Evolutionary conservation across 2,888 invertebrate species (phyloP).

Genomic region (Tanaodytes sp.): DNA sequence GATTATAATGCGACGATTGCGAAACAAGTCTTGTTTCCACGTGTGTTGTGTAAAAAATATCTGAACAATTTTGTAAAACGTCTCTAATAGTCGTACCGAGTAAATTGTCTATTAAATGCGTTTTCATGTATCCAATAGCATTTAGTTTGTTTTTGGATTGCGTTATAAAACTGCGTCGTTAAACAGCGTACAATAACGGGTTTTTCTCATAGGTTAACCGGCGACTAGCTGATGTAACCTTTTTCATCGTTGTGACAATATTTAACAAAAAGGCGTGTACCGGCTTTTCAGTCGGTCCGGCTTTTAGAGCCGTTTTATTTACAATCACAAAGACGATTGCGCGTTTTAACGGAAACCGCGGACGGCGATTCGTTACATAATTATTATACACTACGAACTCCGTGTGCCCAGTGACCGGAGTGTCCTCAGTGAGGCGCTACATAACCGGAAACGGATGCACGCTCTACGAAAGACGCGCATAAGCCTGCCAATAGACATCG

Average conservation of each 20-base stretch:
- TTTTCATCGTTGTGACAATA: conserved; percentile 30
- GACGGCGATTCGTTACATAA: conserved; percentile 59
- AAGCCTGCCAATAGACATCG: conserved; percentile 46
- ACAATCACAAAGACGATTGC: conserved; percentile 46
- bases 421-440: conserved; percentile 61
- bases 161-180: background rate
- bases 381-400: conserved; percentile 56
- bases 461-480: conserved; percentile 68
- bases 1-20: too few relatives aligned
- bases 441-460: conserved; percentile 71
- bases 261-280: conserved; percentile 36
- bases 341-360: conserved; percentile 50
- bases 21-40: too few relatives aligned
- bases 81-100: too few relatives aligned
- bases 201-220: background rate
- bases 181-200: conserved; percentile 9
- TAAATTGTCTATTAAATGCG: too few relatives aligned
- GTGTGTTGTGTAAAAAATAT: too few relatives aligned
- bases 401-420: conserved; percentile 65
- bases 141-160: too few relatives aligned
- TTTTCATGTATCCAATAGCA: too few relatives aligned
- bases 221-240: conserved; percentile 19
- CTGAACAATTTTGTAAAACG: too few relatives aligned
- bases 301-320: conserved; percentile 22
- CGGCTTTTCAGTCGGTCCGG: too few relatives aligned